Evolutionary conservation across 2,888 invertebrate genomes (phyloP).

Genomic region (Laspeyria flexula): DNA sequence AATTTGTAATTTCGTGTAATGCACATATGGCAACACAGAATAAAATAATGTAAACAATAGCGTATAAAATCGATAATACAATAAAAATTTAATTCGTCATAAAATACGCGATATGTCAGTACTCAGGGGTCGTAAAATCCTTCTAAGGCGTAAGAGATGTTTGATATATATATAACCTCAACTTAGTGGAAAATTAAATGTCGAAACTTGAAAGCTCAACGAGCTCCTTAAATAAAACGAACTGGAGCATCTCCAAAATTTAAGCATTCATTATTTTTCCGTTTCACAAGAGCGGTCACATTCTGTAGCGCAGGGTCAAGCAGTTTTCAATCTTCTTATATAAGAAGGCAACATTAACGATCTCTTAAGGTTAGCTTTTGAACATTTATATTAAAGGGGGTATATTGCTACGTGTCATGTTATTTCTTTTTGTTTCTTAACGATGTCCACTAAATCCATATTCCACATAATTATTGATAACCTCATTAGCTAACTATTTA

Average conservation of each 20-base stretch:
- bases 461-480: no score
- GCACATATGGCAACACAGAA: no score
- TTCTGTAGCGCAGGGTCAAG: slow-evolving; percentile 46
- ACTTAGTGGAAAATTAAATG: slow-evolving; percentile 27
- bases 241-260: slow-evolving; percentile 54
- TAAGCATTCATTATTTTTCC: slow-evolving; percentile 56
- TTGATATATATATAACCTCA: slow-evolving; percentile 27
- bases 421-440: no score
- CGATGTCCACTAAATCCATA: no score
- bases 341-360: slow-evolving; percentile 36
- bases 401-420: no score
- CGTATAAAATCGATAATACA: not conserved
- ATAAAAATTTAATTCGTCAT: not conserved
- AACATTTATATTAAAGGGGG: no score
- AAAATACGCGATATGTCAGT: not conserved
- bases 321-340: slow-evolving; percentile 44
- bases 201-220: slow-evolving; percentile 25
- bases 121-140: not conserved
- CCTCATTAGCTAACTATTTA: no score
- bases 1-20: no score
- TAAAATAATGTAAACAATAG: not conserved
- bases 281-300: slow-evolving; percentile 49
- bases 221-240: slow-evolving; percentile 52
- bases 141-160: not conserved
- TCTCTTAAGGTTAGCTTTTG: slow-evolving; percentile 24